Base-by-base conservation (phyloP, 2,888 invertebrate species). In the Drosophila anceps region DNA sequence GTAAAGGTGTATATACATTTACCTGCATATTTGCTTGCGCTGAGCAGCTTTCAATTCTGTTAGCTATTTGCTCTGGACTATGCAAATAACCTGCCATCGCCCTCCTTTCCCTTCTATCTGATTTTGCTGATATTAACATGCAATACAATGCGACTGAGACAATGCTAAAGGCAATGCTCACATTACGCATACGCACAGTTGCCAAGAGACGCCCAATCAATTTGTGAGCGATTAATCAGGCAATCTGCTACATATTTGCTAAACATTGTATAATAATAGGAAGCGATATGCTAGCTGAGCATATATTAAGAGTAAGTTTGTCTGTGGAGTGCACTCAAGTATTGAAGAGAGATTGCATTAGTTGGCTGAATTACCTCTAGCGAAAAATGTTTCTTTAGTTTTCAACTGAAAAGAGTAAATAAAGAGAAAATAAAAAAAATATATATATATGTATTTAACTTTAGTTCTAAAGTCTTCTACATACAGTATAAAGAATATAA, bases 151-250 rank as follows among this genome's bases (percentile, higher is more conserved):
- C 54, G 60, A 35, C 48, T 39, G 53, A 48, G 39, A 54, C 81
- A 71, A 82, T 29, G 51, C 44, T 41, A 67, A 64, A 53, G 72
- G 67, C 67, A 64, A 54, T 64, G 51, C 33, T 57, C 37, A 29
- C 66, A 70, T 87, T 78, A 84, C 53, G 61, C 61, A 87, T 84
- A 84, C 84, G 84, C 88, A 81, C 41, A 18, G 64, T 71, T 67
- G 77, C 57, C 55, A 43, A 24, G 24, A 39, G 31, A 18, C 29
- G 29, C 29, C 54, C 31, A 59, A 33, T 53, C 46, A 31, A 59
- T 69, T 62, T 69, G 62, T 53, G 41, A 24, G 41, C 18, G 29
- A 18, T 58, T 33, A 18, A 33, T 46, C 35, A 53, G 37, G 43
- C 54, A 48, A 53, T 59, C 13, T 41, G 6, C 29, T 7, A 27